These are phyloP conservation scores for Pseudeuparius sepicola DNA, from an alignment of 2,888 invertebrate species.

Conservation along the genomic window DNA sequence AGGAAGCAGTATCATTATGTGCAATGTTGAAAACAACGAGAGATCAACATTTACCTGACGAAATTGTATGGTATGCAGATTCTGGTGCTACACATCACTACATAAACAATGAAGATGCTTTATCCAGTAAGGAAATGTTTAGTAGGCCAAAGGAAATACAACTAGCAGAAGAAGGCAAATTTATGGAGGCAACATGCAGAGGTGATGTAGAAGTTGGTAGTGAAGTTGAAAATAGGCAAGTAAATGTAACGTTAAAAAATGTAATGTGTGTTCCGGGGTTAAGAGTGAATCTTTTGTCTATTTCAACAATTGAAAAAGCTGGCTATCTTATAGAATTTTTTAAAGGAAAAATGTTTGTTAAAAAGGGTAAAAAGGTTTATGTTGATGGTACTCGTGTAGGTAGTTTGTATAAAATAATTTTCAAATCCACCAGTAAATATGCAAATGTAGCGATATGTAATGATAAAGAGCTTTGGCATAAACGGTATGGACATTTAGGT, in stretches of 20 bases:
- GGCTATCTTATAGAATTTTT: constrained; percentile 11
- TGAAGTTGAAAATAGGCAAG: constrained; percentile 9
- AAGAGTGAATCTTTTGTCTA: constrained; percentile 14
- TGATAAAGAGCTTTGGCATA: constrained; percentile 13
- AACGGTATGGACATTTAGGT: constrained; percentile 17
- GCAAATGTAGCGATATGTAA: constrained; percentile 4
- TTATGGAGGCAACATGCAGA: constrained; percentile 16
- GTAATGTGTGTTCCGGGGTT: constrained; percentile 13
- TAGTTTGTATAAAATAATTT: constrained; percentile 8
- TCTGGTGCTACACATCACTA: constrained; percentile 19
- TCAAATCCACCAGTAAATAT: constrained; percentile 4
- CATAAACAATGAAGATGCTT: constrained; percentile 14
- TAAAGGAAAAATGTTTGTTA: constrained; percentile 13
- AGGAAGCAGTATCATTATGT: constrained; percentile 9
- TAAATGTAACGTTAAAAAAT: constrained; percentile 15
- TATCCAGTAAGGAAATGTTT: constrained; percentile 13
- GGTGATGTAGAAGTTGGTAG: constrained; percentile 15
- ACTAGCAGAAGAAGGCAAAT: constrained; percentile 17
- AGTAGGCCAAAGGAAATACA: constrained; percentile 13
- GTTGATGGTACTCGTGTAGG: constrained; percentile 7
- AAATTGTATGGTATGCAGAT: constrained; percentile 16
- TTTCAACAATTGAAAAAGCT: too few species aligned
- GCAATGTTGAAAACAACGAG: constrained; percentile 1
- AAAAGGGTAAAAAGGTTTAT: constrained; percentile 10
- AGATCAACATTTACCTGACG: not conserved